These are phyloP conservation scores for Oegoconia quadripuncta DNA, from an alignment of 2,888 invertebrate genomes.

Conservation along the genomic window DNA sequence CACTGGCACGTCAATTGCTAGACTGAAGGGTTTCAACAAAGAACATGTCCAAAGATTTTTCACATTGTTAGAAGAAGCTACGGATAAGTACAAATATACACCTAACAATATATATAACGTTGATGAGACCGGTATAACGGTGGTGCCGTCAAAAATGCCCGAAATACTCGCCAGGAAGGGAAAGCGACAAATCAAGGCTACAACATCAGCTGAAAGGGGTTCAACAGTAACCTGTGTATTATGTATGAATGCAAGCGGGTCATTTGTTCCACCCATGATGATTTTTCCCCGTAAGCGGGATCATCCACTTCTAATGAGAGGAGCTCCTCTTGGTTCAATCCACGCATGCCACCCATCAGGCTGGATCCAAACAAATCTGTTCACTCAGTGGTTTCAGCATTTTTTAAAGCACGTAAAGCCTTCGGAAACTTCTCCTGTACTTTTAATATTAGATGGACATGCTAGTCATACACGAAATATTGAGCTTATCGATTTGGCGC, in stretches of 20 bases:
- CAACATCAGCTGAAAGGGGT: constrained; percentile 40
- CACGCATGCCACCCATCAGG: constrained; percentile 16
- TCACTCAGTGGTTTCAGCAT: constrained; percentile 20
- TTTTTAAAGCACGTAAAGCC: constrained; percentile 18
- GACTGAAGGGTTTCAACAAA: too few species aligned
- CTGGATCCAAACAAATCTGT: constrained; percentile 18
- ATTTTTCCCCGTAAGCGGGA: constrained; percentile 26
- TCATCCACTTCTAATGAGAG: constrained; percentile 19
- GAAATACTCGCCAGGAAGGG: constrained; percentile 33
- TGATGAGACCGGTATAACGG: constrained; percentile 42
- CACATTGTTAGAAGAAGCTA: too few species aligned
- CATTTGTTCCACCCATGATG: constrained; percentile 26
- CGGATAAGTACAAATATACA: too few species aligned
- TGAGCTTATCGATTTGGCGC: constrained; percentile 11
- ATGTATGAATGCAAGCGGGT: constrained; percentile 23
- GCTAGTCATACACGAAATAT: constrained; percentile 15
- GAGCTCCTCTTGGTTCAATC: constrained; percentile 22
- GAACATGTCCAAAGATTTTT: too few species aligned
- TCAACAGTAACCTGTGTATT: constrained; percentile 23
- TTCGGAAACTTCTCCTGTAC: constrained; percentile 10
- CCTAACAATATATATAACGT: too few species aligned
- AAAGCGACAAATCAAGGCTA: constrained; percentile 33
- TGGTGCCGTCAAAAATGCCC: constrained; percentile 32
- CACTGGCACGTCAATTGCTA: too few species aligned
- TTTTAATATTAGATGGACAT: constrained; percentile 16